Base-by-base conservation (phyloP, 2,113 vertebrate species). In the Lepidothrix coronata region DNA sequence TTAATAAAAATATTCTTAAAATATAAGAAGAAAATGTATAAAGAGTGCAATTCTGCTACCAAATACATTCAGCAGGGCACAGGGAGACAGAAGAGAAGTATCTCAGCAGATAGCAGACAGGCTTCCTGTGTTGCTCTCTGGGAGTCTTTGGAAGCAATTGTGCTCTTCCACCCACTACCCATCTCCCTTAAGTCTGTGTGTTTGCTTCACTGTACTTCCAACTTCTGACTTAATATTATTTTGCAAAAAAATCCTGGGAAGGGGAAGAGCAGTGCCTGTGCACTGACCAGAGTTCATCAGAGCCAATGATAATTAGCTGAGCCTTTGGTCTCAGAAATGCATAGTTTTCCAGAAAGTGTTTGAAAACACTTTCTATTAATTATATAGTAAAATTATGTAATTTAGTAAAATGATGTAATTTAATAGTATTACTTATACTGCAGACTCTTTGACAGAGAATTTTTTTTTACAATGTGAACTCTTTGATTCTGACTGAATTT, bases 341-440 rank as follows among this genome's bases (percentile, higher is more conserved):
- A 75, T 63, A 17, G 25, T 78, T 95, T 91, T 95, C 52, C 93
- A 92, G 72, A 84, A 92, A 84, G 80, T 65, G 93, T 65, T 67
- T 92, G 83, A 87, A 92, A 93, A 86, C 57, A 41, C 79, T 86
- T 95, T 91, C 51, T 84, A 57, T 84, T 92, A 81, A 91, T 95
- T 95, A 95, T 41, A 87, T n/a, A 97, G 93, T 97, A 92, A 94
- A 96, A 91, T 91, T 43, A 85, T 94, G 87, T 66, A 82, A 90
- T 94, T 95, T 91, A 94, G 85, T 85, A 91, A 94, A 92, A 85
- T 77, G 16, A 89, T 94, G 90, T 84, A 66, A 91, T 93, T 95
- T 94, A 89, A 54, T 48, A 63, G 24, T 33, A 81, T 74, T 95
- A 84, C 44, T 92, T 93, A 83, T 12, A 54, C 61, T 63, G 43